Evolutionary conservation across 2,888 invertebrate genomes (phyloP).

Genomic region (Steromphala cineraria): DNA sequence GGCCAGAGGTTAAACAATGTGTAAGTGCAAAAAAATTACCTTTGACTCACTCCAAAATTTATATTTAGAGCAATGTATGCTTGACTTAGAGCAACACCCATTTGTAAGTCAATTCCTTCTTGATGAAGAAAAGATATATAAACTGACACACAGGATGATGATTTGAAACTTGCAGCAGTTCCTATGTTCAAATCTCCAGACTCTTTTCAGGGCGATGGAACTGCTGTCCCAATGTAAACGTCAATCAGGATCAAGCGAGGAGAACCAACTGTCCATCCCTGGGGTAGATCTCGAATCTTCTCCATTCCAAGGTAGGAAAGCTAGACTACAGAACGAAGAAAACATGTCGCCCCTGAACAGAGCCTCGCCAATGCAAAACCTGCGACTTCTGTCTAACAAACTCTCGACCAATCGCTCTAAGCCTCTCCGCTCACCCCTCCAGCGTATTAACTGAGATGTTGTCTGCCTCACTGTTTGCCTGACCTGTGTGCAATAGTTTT

Average conservation of each 20-base stretch:
- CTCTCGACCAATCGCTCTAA: not conserved
- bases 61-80: too few relatives aligned
- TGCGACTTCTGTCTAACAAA: not conserved
- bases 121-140: too few relatives aligned
- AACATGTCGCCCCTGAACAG: not conserved
- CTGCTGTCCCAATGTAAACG: not conserved
- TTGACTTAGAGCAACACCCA: too few relatives aligned
- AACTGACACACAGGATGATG: too few relatives aligned
- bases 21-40: too few relatives aligned
- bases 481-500: too few relatives aligned
- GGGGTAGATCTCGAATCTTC: not conserved
- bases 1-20: too few relatives aligned
- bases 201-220: not conserved
- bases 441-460: not conserved
- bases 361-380: not conserved
- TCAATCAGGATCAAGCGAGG: not conserved
- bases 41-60: too few relatives aligned
- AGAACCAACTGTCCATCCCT: not conserved
- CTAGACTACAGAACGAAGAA: not conserved
- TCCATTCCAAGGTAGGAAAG: constrained; percentile 8
- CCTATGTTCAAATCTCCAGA: too few relatives aligned
- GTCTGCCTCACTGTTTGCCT: too few relatives aligned
- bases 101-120: too few relatives aligned
- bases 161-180: too few relatives aligned
- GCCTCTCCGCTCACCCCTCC: not conserved